Percentiles rank a stretch among this genome's conserved stretches.
Evolutionary conservation across 2,888 invertebrate species (phyloP).

Genomic region (Xestobium rufovillosum): DNA sequence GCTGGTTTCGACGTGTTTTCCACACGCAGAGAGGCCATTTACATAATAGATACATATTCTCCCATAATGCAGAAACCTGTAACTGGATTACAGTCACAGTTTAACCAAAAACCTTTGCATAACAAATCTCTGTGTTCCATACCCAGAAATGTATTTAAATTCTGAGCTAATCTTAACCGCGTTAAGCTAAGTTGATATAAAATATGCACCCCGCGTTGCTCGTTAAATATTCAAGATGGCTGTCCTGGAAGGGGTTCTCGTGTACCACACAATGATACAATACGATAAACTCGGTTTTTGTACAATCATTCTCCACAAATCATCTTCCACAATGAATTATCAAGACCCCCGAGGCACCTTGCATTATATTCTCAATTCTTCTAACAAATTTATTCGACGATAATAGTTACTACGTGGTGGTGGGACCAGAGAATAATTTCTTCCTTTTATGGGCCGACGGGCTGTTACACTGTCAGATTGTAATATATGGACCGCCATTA

Average conservation of each 20-base stretch:
- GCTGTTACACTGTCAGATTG: background rate
- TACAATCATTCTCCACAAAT: constrained; percentile 9
- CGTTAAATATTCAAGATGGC: constrained; percentile 33
- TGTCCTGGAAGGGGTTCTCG: constrained; percentile 9
- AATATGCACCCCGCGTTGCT: constrained; percentile 32
- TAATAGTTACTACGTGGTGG: too few species aligned
- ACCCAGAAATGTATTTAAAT: constrained; percentile 21
- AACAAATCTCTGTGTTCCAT: background rate
- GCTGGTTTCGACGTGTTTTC: too few species aligned
- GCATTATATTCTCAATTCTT: background rate
- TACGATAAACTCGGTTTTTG: constrained; percentile 17
- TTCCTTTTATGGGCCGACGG: too few species aligned
- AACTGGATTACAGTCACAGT: constrained; percentile 3
- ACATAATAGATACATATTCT: constrained; percentile 1
- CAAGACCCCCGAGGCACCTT: constrained; percentile 3
- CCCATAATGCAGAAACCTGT: background rate
- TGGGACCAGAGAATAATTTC: too few species aligned
- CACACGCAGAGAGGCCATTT: too few species aligned
- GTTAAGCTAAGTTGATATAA: constrained; percentile 29
- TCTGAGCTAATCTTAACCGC: constrained; percentile 30
- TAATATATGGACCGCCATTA: too few species aligned
- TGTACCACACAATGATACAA: constrained; percentile 17
- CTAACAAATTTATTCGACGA: constrained; percentile 1
- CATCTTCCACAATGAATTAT: constrained; percentile 9
- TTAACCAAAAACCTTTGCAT: background rate